Conservation (phyloP, 2,888 invertebrate species). For the Chouioia cunea region DNA sequence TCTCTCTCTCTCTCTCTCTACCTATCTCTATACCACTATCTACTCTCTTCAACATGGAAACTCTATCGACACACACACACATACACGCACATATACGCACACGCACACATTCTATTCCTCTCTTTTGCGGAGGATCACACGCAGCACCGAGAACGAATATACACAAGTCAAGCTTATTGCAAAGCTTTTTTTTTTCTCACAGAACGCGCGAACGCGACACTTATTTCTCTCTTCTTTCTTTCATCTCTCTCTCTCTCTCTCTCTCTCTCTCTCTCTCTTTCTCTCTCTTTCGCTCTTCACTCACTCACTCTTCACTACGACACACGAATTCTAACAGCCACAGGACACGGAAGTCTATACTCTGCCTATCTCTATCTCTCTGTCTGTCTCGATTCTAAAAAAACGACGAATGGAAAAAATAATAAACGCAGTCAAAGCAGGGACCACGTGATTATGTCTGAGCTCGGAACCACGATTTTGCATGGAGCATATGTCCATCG, state of each 20-base stretch:
- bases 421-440: slow-evolving; percentile 68
- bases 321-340: slow-evolving; percentile 27
- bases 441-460: slow-evolving; percentile 80
- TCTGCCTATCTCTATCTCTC: slow-evolving; percentile 32
- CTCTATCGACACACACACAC: slow-evolving; percentile 21
- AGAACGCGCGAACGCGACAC: slow-evolving; percentile 6
- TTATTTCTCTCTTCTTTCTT: neutral
- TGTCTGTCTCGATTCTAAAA: slow-evolving; percentile 23
- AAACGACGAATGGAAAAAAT: slow-evolving; percentile 38
- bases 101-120: slow-evolving; percentile 7
- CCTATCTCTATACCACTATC: slow-evolving; percentile 47
- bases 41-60: slow-evolving; percentile 48
- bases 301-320: slow-evolving; percentile 22
- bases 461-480: slow-evolving; percentile 83
- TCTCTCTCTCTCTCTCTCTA: slow-evolving; percentile 46
- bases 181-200: slow-evolving; percentile 1
- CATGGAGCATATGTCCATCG: slow-evolving; percentile 77
- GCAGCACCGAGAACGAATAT: slow-evolving; percentile 7
- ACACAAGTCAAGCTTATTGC: slow-evolving; percentile 25
- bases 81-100: slow-evolving; percentile 24
- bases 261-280: slow-evolving; percentile 15
- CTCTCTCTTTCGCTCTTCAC: slow-evolving; percentile 21
- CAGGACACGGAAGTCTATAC: slow-evolving; percentile 43
- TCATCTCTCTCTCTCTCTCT: neutral
- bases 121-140: slow-evolving; percentile 11